Evolutionary conservation across 2,888 invertebrate species (phyloP).

Genomic region (Teleogryllus oceanicus): DNA sequence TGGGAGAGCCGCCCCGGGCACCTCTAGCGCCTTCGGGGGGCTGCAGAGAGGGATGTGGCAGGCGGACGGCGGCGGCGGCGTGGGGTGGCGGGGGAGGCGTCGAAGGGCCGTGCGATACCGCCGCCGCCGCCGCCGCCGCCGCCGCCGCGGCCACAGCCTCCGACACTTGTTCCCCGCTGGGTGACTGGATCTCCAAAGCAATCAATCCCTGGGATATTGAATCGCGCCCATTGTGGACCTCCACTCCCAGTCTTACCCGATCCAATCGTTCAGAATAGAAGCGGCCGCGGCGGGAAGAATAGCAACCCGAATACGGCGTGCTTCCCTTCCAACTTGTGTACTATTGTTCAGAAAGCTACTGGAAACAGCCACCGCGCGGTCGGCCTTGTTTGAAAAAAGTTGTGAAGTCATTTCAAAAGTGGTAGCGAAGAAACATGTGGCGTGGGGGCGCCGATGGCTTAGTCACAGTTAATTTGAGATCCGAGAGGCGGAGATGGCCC

Average conservation of each 20-base stretch:
- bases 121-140: background rate
- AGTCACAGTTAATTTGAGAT: slow-evolving; percentile 12
- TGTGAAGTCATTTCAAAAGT: slow-evolving; percentile 18
- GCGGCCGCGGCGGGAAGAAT: background rate
- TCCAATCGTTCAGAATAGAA: slow-evolving; percentile 1
- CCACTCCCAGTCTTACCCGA: slow-evolving; percentile 18
- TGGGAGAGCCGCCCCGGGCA: too few species aligned
- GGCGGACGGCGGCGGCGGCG: too few species aligned
- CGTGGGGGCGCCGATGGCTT: slow-evolving; percentile 2
- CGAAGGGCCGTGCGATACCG: background rate
- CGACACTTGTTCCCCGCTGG: slow-evolving; percentile 8
- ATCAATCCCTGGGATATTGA: slow-evolving; percentile 3
- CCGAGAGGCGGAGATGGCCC: background rate
- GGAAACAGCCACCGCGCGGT: slow-evolving; percentile 1
- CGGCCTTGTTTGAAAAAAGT: slow-evolving; percentile 18
- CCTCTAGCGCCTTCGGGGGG: too few species aligned
- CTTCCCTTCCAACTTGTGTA: slow-evolving; percentile 18
- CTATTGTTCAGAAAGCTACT: slow-evolving; percentile 18
- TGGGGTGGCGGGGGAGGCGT: background rate
- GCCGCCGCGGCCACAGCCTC: background rate
- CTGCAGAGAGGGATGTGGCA: too few species aligned
- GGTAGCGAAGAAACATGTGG: slow-evolving; percentile 9
- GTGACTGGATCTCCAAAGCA: slow-evolving; percentile 10
- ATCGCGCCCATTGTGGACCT: background rate
- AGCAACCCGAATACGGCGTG: slow-evolving; percentile 6